Evolutionary conservation across 2,113 vertebrate species (phyloP), one percentile per base, ranked within the genome.

Genomic region (Egretta garzetta): DNA sequence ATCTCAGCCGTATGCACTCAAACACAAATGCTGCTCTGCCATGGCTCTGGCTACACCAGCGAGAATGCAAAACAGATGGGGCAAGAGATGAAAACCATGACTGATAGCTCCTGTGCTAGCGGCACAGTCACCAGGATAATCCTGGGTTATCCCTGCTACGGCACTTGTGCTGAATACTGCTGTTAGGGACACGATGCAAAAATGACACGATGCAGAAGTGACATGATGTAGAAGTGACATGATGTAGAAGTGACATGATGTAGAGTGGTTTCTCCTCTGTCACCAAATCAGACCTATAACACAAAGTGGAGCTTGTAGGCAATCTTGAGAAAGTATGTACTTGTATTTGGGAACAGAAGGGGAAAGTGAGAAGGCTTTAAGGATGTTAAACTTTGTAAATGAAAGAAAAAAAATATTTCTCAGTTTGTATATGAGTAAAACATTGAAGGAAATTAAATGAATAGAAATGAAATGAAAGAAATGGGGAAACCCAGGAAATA

Each of bases 1-100:
- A 22, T 66, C 41, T 47, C 0, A 0, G 39, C n/a, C 17, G 23
- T 2, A 1, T 8, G 10, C 1, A 1, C 2, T 5, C 49, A 58
- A 30, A 26, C 20, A n/a, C n/a, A 58, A 66, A 66, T 0, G 1
- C 17, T 33, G 62, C 41, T 45, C 70, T 63, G 30, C 0, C 1
- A 64, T 19, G 67, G 71, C 39, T 92, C 58, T 62, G 71, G 45
- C 45, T 45, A 22, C 47, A 50, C 19, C n/a, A 80, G 33, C 6
- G 5, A 53, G 59, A 68, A 7, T 21, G 26, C 52, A 59, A 81
- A 91, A 72, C 58, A 60, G 33, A 64, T 2, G 3, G 62, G 23
- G 39, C 13, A 80, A 56, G 68, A 77, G 52, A 58, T 12, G 30
- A 53, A 88, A 86, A 24, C 59, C 50, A 73, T 1, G 6, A 39